Conservation (phyloP, 1,140 invertebrate genomes). For the Pseudomyrmex sp. region DNA sequence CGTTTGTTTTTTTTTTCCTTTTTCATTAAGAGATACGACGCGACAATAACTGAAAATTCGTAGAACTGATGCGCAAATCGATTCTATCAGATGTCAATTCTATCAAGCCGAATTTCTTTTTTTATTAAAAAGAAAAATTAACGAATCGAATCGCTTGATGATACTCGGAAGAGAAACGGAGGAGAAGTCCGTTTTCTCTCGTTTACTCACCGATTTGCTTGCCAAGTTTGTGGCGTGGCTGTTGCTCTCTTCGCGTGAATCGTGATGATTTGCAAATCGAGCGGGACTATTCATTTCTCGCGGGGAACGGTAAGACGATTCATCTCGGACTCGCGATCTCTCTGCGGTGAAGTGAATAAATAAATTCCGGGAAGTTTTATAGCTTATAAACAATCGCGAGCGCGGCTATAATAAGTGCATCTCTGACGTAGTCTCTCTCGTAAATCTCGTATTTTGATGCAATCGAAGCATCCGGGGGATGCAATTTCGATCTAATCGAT, state of each 20-base stretch:
- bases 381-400: constrained; percentile 14
- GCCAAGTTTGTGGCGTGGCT: not conserved
- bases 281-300: not conserved
- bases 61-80: not conserved
- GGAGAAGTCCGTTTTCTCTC: not conserved
- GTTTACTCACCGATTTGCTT: not conserved
- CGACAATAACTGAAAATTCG: not conserved
- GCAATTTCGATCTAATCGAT: not conserved
- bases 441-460: not conserved
- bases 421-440: constrained; percentile 3
- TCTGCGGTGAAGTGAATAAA: constrained; percentile 26
- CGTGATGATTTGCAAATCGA: constrained; percentile 18
- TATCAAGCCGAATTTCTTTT: too few species aligned
- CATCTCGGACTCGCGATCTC: not conserved
- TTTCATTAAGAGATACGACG: not conserved
- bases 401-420: not conserved
- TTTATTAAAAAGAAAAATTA: not conserved
- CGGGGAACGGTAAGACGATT: constrained; percentile 15
- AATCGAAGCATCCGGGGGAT: not conserved
- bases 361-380: constrained; percentile 36
- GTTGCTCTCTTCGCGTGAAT: not conserved
- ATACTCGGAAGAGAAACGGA: not conserved
- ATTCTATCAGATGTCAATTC: not conserved
- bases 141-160: not conserved
- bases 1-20: too few species aligned